These are phyloP conservation scores for Embiotoca jacksoni DNA, from an alignment of 2,113 vertebrate species.

Conservation along the genomic window DNA sequence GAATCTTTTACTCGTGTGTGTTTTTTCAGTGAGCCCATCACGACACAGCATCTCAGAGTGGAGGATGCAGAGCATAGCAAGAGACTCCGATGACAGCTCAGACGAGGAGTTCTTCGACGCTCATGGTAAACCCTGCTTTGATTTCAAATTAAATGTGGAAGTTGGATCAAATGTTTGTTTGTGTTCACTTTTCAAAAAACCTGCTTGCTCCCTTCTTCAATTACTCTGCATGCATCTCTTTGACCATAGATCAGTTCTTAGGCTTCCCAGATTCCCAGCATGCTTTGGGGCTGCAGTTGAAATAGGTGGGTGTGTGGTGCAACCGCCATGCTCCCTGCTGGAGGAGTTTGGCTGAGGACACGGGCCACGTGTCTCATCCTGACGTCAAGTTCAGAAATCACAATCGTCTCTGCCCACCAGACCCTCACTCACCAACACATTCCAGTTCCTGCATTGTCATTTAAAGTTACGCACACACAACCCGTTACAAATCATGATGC, in stretches of 20 bases:
- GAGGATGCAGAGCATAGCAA: constrained; percentile 98
- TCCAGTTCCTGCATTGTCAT: background rate
- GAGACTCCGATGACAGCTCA: constrained; percentile 95
- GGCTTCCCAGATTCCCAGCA: constrained; percentile 82
- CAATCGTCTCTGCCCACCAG: constrained; percentile 12
- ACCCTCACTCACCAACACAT: constrained; percentile 7
- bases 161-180: background rate
- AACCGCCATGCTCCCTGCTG: constrained; percentile 23
- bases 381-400: constrained; percentile 53
- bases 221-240: constrained; percentile 75
- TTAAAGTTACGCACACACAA: background rate
- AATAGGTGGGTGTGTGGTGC: constrained; percentile 67
- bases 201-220: constrained; percentile 28
- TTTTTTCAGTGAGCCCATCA: constrained; percentile 90
- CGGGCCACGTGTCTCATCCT: constrained; percentile 35
- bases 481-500: constrained; percentile 7
- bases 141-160: constrained; percentile 1
- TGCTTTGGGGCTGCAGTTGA: constrained; percentile 80
- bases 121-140: constrained; percentile 83
- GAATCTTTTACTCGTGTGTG: constrained; percentile 71
- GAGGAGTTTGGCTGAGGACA: constrained; percentile 50
- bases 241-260: constrained; percentile 83
- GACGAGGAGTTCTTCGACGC: constrained; percentile 99
- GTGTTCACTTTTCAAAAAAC: constrained; percentile 12
- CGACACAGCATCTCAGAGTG: constrained; percentile 95